phyloP scores from a whole-genome alignment of 2,888 invertebrate genomes.

The Erannis defoliaria region DNA sequence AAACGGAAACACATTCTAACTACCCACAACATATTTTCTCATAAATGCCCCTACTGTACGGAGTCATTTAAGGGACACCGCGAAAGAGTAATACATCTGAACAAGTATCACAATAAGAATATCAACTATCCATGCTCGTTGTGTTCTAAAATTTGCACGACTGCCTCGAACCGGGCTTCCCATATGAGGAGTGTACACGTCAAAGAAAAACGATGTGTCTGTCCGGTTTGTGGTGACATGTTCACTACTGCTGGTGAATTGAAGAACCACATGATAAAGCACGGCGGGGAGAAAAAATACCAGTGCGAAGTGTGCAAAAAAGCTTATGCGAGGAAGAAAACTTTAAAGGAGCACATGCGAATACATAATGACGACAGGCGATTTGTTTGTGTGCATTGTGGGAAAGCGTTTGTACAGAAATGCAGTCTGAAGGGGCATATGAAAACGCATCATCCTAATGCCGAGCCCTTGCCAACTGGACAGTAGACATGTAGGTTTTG shows the following conservation, averaged over 20 bases:
- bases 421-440: conserved; percentile 53
- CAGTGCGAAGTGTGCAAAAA: conserved; percentile 25
- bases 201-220: conserved; percentile 12
- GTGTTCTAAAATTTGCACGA: conserved; percentile 69
- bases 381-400: conserved; percentile 54
- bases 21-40: conserved; percentile 57
- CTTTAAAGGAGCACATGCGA: conserved; percentile 42
- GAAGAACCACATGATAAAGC: conserved; percentile 25
- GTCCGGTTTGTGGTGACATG: conserved; percentile 16
- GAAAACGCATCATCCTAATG: conserved; percentile 45
- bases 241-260: conserved; percentile 3
- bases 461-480: conserved; percentile 6
- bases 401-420: conserved; percentile 67
- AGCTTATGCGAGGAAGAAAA: conserved; percentile 65
- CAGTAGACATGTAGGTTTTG: conserved; percentile 11
- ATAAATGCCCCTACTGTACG: conserved; percentile 61
- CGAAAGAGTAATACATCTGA: conserved; percentile 66
- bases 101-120: conserved; percentile 63
- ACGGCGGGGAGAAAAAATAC: conserved; percentile 12
- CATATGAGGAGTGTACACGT: conserved; percentile 51
- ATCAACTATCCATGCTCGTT: conserved; percentile 72
- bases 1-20: conserved; percentile 62
- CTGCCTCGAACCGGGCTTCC: conserved; percentile 62
- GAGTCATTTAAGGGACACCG: conserved; percentile 69
- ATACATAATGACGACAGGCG: conserved; percentile 37